Evolutionary conservation across 2,797 vertebrate species (phyloP), one percentile per base, ranked within the genome.

Genomic region (Falco concolor): DNA sequence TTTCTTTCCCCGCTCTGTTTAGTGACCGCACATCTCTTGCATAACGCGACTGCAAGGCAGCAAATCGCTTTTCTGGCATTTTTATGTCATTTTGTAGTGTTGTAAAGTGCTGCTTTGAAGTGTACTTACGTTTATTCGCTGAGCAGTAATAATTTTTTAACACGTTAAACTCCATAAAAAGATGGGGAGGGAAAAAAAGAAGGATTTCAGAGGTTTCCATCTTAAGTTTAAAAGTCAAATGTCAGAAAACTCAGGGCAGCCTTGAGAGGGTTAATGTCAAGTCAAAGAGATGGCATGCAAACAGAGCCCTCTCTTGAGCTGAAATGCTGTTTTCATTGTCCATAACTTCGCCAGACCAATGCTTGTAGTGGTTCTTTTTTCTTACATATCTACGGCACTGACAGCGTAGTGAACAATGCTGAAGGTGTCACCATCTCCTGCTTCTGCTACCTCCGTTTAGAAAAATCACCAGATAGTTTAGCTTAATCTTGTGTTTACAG

Each of bases 1-100:
- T 10, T 54, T 69, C 10, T 67, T 36, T 27, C 4, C 5, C 36
- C 0, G 0, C 44, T 22, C 20, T 1, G 1, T 56, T 32, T 11
- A 44, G n/a, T 20, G 45, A 27, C 44, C 49, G 10, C 23, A 1
- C 15, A 10, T 28, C 25, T 50, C 34, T 11, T 9, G 56, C 44
- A 7, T 25, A 50, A n/a, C 8, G 47, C 44, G 25, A 27, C 50
- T 1, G 2, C 30, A 18, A 23, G 34, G 28, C 69, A 49, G 45
- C 2, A 2, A 56, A 2, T 4, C 25, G 47, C 14, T 76, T 57
- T 73, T 7, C 3, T 16, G 25, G 10, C 4, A 0, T 45, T 70
- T 74, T 59, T 21, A 6, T 1, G 1, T 17, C 5, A 4, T 52
- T 50, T 50, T 2, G 5, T 34, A 30, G 10, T 9, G 24, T 44